phyloP scores from a whole-genome alignment of 2,888 invertebrate genomes.

The Andrena hattorfiana region DNA sequence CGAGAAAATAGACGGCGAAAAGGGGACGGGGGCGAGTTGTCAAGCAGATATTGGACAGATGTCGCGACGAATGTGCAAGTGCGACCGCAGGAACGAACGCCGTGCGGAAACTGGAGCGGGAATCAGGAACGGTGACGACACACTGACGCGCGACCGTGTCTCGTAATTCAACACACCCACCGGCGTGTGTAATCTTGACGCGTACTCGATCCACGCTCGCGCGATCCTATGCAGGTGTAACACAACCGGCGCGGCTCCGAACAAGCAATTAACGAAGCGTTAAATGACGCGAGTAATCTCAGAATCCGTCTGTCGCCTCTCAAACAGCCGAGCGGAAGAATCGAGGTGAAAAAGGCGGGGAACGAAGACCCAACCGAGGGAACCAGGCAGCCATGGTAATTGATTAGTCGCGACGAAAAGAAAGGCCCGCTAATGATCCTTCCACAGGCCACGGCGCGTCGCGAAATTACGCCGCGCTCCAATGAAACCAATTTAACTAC shows the following conservation, averaged over 20 bases:
- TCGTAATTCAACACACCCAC: conserved; percentile 25
- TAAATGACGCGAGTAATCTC: conserved; percentile 51
- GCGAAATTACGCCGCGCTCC: conserved; percentile 11
- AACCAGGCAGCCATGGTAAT: conserved; percentile 22
- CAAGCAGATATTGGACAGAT: conserved; percentile 71
- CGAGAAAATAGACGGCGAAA: conserved; percentile 34
- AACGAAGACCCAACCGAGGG: neutral
- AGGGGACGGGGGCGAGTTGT: conserved; percentile 21
- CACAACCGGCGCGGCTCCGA: neutral
- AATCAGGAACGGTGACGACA: conserved; percentile 61
- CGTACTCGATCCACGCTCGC: neutral
- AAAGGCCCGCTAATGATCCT: conserved; percentile 17
- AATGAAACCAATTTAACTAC: conserved; percentile 42
- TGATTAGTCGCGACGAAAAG: conserved; percentile 33
- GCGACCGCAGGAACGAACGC: conserved; percentile 50
- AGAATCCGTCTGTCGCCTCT: neutral
- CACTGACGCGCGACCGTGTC: conserved; percentile 12
- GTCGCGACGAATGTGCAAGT: conserved; percentile 68
- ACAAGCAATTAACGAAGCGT: conserved; percentile 44
- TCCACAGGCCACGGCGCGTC: conserved; percentile 2
- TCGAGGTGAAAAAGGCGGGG: neutral
- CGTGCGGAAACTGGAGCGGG: conserved; percentile 56
- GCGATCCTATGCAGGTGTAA: conserved; percentile 1
- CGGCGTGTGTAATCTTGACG: conserved; percentile 15
- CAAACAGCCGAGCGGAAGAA: neutral